Evolutionary conservation across 2,797 vertebrate genomes (phyloP).

Genomic region (Alca torda): DNA sequence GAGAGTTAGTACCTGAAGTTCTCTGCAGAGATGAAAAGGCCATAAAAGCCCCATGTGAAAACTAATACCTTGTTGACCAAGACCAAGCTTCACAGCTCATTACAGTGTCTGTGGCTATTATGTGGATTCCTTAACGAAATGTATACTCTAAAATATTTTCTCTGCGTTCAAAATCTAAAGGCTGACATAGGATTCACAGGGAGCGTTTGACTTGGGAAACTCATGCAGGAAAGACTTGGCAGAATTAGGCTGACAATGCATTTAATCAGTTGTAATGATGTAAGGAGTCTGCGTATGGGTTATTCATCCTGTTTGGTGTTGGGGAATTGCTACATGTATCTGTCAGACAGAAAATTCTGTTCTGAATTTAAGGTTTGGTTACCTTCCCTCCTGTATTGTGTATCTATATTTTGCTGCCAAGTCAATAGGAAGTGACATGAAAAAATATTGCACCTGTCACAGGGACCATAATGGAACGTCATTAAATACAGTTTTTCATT

Average conservation of each 20-base stretch:
- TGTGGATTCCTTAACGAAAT: neutral
- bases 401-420: slow-evolving; percentile 17
- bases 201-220: neutral
- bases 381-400: neutral
- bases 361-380: slow-evolving; percentile 1
- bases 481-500: slow-evolving; percentile 36
- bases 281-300: neutral
- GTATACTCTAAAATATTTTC: neutral
- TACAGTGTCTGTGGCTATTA: neutral
- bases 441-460: slow-evolving; percentile 17
- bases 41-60: neutral
- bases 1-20: neutral
- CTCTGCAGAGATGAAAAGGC: neutral
- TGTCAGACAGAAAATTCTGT: neutral
- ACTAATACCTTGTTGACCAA: neutral
- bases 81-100: neutral
- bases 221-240: neutral
- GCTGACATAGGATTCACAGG: neutral
- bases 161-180: neutral
- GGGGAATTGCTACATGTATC: neutral
- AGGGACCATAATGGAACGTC: neutral
- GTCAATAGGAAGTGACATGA: slow-evolving; percentile 13
- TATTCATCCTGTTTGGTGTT: neutral
- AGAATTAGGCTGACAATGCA: neutral
- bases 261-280: neutral